These are phyloP conservation scores for Varanus komodoensis DNA, from an alignment of 2,113 vertebrate genomes.

Conservation along the genomic window DNA sequence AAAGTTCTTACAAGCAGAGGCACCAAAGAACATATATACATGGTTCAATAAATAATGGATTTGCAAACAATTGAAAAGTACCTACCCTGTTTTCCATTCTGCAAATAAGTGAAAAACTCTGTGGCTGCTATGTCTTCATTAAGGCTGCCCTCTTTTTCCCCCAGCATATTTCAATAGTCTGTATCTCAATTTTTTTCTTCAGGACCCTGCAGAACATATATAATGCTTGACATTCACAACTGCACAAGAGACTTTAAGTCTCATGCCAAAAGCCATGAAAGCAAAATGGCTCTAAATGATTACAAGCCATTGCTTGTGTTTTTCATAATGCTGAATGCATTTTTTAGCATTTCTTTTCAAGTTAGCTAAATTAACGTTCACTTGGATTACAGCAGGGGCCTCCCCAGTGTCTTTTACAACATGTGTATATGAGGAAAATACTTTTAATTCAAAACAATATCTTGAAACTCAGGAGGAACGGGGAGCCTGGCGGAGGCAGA, in stretches of 20 bases:
- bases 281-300: neutral
- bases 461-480: too few relatives aligned
- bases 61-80: neutral
- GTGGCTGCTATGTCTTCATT: neutral
- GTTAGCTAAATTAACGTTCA: neutral
- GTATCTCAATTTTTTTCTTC: neutral
- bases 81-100: conserved; percentile 1
- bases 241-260: neutral
- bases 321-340: accelerated
- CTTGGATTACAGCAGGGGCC: neutral
- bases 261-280: conserved; percentile 23
- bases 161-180: neutral
- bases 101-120: neutral
- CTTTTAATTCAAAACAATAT: too few relatives aligned
- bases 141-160: neutral
- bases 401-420: neutral
- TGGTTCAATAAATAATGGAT: conserved; percentile 37
- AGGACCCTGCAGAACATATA: neutral
- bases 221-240: neutral
- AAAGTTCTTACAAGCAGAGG: conserved; percentile 10
- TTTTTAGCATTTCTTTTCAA: neutral
- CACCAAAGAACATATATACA: neutral
- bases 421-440: neutral
- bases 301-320: neutral
- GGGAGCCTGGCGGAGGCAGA: too few relatives aligned